A percentile compares a stretch with the other conserved stretches of the same genome.
phyloP scores from a whole-genome alignment of 1,140 invertebrate species.

The Caligus rogercresseyi region DNA sequence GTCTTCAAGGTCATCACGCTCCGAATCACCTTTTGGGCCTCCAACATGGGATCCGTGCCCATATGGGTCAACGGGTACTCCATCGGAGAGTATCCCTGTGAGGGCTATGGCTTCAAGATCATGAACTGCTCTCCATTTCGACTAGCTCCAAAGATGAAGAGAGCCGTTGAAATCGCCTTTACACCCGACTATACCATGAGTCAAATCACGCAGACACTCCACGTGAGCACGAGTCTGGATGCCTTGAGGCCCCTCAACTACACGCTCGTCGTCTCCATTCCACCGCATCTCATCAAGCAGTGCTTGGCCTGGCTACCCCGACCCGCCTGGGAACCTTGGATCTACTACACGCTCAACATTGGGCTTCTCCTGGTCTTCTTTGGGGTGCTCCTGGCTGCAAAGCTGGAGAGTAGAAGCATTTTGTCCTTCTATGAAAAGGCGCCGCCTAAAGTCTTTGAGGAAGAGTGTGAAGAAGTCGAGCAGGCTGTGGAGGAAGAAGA shows the following conservation, averaged over 20 bases:
- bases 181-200: slow-evolving; percentile 80
- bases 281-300: slow-evolving; percentile 47
- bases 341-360: slow-evolving; percentile 47
- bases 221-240: slow-evolving; percentile 35
- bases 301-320: slow-evolving; percentile 53
- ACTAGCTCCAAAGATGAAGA: slow-evolving; percentile 58
- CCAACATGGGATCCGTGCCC: slow-evolving; percentile 66
- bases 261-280: slow-evolving; percentile 57
- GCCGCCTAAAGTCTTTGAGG: not conserved
- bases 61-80: slow-evolving; percentile 54
- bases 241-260: slow-evolving; percentile 43
- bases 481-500: not conserved
- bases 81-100: slow-evolving; percentile 53
- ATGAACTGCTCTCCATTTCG: slow-evolving; percentile 63
- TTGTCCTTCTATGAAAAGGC: slow-evolving; percentile 26
- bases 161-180: slow-evolving; percentile 73
- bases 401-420: slow-evolving; percentile 53
- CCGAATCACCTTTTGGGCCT: slow-evolving; percentile 62
- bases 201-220: slow-evolving; percentile 44
- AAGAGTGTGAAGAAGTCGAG: not conserved
- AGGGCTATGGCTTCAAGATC: slow-evolving; percentile 69
- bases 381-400: slow-evolving; percentile 45
- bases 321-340: slow-evolving; percentile 54
- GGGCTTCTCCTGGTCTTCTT: slow-evolving; percentile 45
- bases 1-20: slow-evolving; percentile 51